These are phyloP conservation scores for Xestobium rufovillosum DNA, from an alignment of 2,888 invertebrate genomes.

Conservation along the genomic window DNA sequence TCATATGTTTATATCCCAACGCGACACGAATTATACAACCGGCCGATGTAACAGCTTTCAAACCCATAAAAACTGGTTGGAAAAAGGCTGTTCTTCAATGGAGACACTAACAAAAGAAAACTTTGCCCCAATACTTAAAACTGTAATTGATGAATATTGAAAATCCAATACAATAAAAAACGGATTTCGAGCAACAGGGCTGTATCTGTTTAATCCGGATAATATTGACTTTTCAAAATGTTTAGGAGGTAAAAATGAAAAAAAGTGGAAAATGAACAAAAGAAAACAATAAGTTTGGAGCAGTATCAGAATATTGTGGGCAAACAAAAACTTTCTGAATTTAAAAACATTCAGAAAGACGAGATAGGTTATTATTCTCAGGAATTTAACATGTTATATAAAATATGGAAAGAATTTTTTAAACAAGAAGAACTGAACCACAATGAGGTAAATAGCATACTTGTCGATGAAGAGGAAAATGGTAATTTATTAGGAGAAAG, in stretches of 20 bases:
- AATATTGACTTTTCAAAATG: conserved; percentile 2
- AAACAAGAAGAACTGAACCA: no score
- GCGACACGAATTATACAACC: conserved; percentile 24
- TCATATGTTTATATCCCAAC: conserved; percentile 24
- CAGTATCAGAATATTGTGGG: no score
- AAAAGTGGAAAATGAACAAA: no score
- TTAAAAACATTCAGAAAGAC: no score
- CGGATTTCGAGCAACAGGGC: conserved; percentile 6
- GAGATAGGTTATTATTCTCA: no score
- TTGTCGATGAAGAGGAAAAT: no score
- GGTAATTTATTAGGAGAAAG: no score
- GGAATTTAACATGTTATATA: no score
- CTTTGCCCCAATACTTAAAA: conserved; percentile 8
- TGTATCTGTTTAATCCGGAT: conserved; percentile 6
- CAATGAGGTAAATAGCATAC: no score
- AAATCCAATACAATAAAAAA: conserved; percentile 4
- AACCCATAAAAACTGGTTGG: conserved; percentile 20
- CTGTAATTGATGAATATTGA: conserved; percentile 4
- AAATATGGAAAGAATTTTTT: no score
- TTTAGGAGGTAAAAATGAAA: not conserved
- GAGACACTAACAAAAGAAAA: conserved; percentile 19
- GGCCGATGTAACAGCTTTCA: conserved; percentile 23
- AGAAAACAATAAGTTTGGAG: no score
- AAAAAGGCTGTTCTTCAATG: conserved; percentile 27
- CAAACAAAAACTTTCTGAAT: no score